Evolutionary conservation across 1,140 invertebrate genomes (phyloP), one percentile per base, ranked within the genome.

Genomic region (Papilio xuthus): DNA sequence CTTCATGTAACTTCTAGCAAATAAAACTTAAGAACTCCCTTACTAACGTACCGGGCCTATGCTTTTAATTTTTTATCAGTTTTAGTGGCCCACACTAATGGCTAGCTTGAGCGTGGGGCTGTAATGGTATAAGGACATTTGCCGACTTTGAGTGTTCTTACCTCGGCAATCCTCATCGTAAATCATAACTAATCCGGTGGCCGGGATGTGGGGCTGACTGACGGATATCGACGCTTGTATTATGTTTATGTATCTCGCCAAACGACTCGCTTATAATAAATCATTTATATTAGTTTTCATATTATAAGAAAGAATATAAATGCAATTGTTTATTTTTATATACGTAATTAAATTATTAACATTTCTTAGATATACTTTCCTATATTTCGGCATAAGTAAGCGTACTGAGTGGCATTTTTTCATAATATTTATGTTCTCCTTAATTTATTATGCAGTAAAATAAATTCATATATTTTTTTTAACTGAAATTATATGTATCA

Each of bases 101-200:
- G 85, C 82, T 32, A 80, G 71, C 82, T 76, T 69, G 70, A 78
- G 79, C 70, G 41, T 71, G 77, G 85, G 83, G 75, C 79, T 56
- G 87, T 88, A 87, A 88, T 88, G 83, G 80, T 79, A 81, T 77
- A 80, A 84, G 80, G 82, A 86, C 86, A 86, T 87, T 87, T 81
- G 84, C 81, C 81, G 83, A 85, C 82, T 78, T 81, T 79, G 70
- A 76, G 77, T 80, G 79, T 56, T 69, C 82, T 78, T 63, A 73
- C 50, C 67, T 53, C 78, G 20, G 41, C 77, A 77, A 67, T 79
- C 75, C 72, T 37, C 20, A 71, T 89, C 89, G 87, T 92, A 92
- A 92, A 92, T 92, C 90, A 92, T 87, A 82, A 80, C 81, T 89
- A 92, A 92, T 88, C 86, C 88, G 82, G 78, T 63, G 77, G 42